Base-by-base conservation (phyloP, 2,113 vertebrate species). In the Alethe castanea region DNA sequence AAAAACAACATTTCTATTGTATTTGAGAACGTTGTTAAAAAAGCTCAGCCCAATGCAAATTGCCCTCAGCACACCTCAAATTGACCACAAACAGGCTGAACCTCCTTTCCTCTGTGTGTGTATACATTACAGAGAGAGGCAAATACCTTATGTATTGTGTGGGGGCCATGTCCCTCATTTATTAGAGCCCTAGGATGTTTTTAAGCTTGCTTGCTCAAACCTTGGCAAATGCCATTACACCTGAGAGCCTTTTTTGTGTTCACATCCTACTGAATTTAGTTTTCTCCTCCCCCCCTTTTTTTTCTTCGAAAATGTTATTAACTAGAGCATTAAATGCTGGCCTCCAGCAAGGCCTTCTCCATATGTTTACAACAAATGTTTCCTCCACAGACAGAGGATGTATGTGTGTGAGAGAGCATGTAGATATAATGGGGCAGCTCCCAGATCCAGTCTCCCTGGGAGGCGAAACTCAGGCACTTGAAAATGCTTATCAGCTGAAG, bases 251-350 rank as follows among this genome's bases (percentile, higher is more conserved):
- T 5, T 14, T 86, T 88, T 92, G 42, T 90, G 40, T 88, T 90
- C 90, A 54, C 16, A 59, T 95, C 26, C 76, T 44, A 94, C 47
- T 61, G 74, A 76, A 85, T 94, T 74, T 83, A 91, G 47, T 95
- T 66, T 71, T 18, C 14, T 14, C 5, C 4, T 5, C 4, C 5
- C 6, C 6, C 12, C 3, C 11, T 36, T 36, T 59, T 64, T 56
- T 47, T 26, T 4, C 28, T 86, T 92, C 1, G 1, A 92, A 97
- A 95, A 94, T 88, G 78, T 88, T 97, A 97, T 98, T 98, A 98
- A 98, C 97, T 98, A 94, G 97, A 98, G 98, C 98, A 97, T 98
- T 98, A 98, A 98, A 98, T 98, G 96, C 87, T 97, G 97, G 97
- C 97, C 97, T 97, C 92, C 93, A 97, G 98, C 97, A 96, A 95